Conservation (phyloP, 2,888 invertebrate species). For the Willowsia nigromaculata region DNA sequence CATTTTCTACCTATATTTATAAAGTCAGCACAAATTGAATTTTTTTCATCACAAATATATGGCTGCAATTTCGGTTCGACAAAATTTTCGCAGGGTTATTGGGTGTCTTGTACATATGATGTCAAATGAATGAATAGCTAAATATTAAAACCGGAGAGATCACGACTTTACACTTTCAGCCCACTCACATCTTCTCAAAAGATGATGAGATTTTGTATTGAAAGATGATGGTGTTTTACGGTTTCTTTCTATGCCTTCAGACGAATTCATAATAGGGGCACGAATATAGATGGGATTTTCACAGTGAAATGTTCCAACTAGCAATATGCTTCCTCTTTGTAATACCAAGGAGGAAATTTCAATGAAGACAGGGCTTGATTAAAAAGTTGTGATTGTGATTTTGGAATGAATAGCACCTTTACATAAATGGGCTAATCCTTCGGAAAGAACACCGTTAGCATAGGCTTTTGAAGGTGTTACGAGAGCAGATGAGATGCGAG, state of each 20-base stretch:
- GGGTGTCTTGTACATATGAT: not conserved
- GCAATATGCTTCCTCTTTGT: not conserved
- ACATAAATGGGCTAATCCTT: no score
- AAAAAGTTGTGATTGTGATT: not conserved
- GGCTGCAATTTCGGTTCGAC: not conserved
- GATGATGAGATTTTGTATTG: constrained; percentile 23
- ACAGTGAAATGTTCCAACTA: not conserved
- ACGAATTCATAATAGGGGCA: not conserved
- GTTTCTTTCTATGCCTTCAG: not conserved
- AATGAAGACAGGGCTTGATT: not conserved
- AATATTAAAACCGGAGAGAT: not conserved
- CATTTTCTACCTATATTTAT: not conserved
- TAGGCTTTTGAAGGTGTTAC: no score
- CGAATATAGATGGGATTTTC: not conserved
- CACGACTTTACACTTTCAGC: not conserved
- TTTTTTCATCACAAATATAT: not conserved
- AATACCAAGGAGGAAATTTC: not conserved
- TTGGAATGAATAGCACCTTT: not conserved
- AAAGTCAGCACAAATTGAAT: constrained; percentile 45
- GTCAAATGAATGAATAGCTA: not conserved
- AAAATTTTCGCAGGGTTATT: no score
- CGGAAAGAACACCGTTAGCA: no score
- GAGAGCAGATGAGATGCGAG: no score
- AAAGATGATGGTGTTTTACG: not conserved
- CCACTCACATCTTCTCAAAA: not conserved